Percentiles rank a stretch among this genome's conserved stretches.
Conservation (phyloP, 2,888 invertebrate genomes). For the Lepidochrysops patricia region DNA sequence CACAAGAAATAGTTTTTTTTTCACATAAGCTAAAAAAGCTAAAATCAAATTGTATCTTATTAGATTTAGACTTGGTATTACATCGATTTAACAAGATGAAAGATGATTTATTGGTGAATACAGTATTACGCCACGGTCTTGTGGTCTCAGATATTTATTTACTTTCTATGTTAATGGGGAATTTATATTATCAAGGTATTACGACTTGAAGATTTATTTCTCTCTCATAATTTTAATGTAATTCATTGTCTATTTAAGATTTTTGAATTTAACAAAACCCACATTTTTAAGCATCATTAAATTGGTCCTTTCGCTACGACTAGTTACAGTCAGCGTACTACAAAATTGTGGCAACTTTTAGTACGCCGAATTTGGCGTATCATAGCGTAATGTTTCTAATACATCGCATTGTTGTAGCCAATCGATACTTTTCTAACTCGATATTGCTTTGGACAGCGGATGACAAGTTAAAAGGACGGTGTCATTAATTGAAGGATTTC, state of each 20-base stretch:
- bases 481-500: slow-evolving; percentile 70
- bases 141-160: slow-evolving; percentile 24
- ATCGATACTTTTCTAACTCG: not conserved
- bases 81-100: not conserved
- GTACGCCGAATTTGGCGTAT: too few species aligned
- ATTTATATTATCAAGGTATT: not conserved
- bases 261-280: too few species aligned
- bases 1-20: too few species aligned
- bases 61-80: not conserved
- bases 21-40: too few species aligned
- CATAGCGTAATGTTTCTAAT: too few species aligned
- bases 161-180: not conserved
- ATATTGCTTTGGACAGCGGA: slow-evolving; percentile 56
- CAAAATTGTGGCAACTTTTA: too few species aligned
- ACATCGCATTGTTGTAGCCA: slow-evolving; percentile 28
- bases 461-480: slow-evolving; percentile 65
- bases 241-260: not conserved
- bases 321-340: too few species aligned
- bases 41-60: too few species aligned
- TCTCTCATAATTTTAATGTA: not conserved
- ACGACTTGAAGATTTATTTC: not conserved
- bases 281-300: too few species aligned
- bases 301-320: too few species aligned
- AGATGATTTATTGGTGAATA: not conserved
- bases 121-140: not conserved